Evolutionary conservation across 2,113 vertebrate species (phyloP).

Genomic region (Rhynchomys soricoides): DNA sequence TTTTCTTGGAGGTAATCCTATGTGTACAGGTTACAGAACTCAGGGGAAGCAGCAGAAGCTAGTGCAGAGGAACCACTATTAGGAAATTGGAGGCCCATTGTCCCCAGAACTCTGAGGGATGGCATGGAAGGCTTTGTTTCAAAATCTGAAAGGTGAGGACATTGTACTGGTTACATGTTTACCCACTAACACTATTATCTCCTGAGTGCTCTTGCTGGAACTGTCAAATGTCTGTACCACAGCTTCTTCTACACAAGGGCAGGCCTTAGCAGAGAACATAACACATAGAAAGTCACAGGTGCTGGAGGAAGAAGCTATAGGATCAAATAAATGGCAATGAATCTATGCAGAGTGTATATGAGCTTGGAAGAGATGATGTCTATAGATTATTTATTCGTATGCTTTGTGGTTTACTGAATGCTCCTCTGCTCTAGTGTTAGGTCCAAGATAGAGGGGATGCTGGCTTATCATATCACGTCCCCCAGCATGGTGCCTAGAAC

Average conservation of each 20-base stretch:
- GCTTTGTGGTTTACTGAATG: not conserved
- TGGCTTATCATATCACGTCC: not conserved
- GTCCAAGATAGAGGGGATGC: not conserved
- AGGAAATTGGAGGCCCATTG: not conserved
- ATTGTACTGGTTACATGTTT: not conserved
- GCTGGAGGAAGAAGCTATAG: not conserved
- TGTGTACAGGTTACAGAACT: not conserved
- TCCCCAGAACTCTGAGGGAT: not conserved
- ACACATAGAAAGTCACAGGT: not conserved
- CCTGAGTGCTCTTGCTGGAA: not conserved
- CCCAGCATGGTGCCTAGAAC: not conserved
- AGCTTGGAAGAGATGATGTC: not conserved
- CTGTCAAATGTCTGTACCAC: not conserved
- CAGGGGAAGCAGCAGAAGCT: not conserved
- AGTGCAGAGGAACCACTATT: fast-evolving
- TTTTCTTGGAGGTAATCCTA: not conserved
- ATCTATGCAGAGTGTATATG: not conserved
- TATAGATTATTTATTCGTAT: not conserved
- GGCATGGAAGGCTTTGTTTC: not conserved
- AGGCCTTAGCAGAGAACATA: not conserved
- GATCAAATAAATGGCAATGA: fast-evolving
- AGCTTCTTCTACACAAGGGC: not conserved
- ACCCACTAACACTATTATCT: not conserved
- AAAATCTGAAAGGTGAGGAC: not conserved
- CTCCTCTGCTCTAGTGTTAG: not conserved